These are phyloP conservation scores for Boloria selene DNA, from an alignment of 2,888 invertebrate genomes.

Conservation along the genomic window DNA sequence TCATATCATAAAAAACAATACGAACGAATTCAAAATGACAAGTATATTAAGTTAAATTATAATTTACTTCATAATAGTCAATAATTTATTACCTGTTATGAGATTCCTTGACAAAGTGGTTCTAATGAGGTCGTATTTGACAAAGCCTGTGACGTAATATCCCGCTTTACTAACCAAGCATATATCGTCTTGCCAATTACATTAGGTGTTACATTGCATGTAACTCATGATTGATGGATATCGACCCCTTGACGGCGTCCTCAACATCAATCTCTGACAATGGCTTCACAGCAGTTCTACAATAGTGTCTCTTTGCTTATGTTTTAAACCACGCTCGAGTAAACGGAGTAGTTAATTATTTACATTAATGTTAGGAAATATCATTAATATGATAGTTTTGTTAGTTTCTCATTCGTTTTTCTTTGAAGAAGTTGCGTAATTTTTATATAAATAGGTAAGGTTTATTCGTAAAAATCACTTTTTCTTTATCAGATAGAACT, in stretches of 20 bases:
- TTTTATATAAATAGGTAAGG: no score
- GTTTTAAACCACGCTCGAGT: background rate
- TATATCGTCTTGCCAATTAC: conserved; percentile 21
- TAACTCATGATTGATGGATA: conserved; percentile 20
- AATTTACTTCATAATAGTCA: background rate
- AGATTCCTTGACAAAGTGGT: conserved; percentile 15
- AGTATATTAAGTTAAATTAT: background rate
- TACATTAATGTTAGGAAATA: background rate
- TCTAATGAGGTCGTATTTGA: conserved; percentile 5
- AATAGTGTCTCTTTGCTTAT: background rate
- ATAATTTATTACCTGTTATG: background rate
- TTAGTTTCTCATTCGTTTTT: no score
- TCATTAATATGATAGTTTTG: no score
- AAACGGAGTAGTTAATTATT: background rate
- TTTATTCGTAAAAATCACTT: no score
- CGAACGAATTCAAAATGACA: no score
- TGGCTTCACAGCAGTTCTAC: background rate
- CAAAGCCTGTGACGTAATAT: conserved; percentile 15
- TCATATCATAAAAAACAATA: no score
- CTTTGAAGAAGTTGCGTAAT: no score
- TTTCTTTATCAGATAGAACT: no score
- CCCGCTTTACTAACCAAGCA: conserved; percentile 19
- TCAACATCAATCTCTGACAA: conserved; percentile 15
- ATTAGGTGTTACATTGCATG: conserved; percentile 14
- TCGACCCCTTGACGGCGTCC: conserved; percentile 9